Base-by-base conservation (phyloP, 2,113 vertebrate species). In the Microtus montanus region DNA sequence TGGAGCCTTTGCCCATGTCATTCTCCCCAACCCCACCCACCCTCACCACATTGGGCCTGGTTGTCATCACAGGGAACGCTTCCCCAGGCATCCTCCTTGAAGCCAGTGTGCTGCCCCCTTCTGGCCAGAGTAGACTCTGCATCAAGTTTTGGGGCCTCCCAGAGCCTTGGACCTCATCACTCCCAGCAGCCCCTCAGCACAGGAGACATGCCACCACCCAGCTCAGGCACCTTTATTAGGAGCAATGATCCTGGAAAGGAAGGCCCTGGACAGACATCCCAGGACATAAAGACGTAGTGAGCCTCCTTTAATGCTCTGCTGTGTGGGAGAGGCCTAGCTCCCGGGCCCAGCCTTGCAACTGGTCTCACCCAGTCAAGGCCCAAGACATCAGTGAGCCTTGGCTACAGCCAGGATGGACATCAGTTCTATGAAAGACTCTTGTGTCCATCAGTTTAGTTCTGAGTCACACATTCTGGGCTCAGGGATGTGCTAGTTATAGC, bases 71-170 rank as follows among this genome's bases (percentile, higher is more conserved):
- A 24, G 28, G 82, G 35, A 54, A 44, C 44, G 30, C 64, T 4
- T 49, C 14, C n/a, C 87, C 82, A 35, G 20, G 14, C 2, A 0
- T 8, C 9, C 20, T 41, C 22, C 26, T 0, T 52, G 22, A 26
- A 7, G 10, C 26, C 41, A 20, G 2, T 0, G 0, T 8, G n/a
- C 91, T 30, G 79, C 35, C 41, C 5, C 77, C 66, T 49, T 70
- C 38, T 47, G 47, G n/a, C 61, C 79, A 7, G 24, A 22, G 63
- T 12, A 7, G 41, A 68, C 41, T 52, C 19, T 19, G 24, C 17
- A 0, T 28, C n/a, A 3, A 80, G 61, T 26, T 10, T 20, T 38
- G 26, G 33, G 61, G 26, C 30, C 33, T 0, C 7, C 9, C 12
- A 33, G 4, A 71, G 8, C 19, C 88, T 30, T 0, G 22, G 5